These are phyloP conservation scores for Papilio machaon DNA, from an alignment of 1,140 invertebrate genomes.

Conservation along the genomic window DNA sequence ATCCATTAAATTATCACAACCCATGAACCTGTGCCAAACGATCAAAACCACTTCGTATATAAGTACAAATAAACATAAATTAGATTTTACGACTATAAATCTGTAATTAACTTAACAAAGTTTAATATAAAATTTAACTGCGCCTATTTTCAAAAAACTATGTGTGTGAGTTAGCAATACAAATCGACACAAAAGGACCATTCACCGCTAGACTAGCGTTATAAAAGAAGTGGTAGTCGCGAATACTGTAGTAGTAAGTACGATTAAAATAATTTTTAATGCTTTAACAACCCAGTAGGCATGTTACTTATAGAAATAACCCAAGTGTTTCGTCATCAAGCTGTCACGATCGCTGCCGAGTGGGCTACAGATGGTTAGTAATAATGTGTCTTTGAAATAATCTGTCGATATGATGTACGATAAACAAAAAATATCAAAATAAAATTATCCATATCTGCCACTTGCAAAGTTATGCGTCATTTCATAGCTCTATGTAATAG, in stretches of 20 bases:
- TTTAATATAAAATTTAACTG: neutral
- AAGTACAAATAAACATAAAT: slow-evolving; percentile 12
- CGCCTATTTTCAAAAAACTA: neutral
- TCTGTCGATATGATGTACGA: no score
- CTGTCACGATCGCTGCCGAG: neutral
- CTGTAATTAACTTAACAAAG: neutral
- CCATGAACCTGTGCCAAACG: neutral
- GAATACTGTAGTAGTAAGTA: neutral
- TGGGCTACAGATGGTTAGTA: neutral
- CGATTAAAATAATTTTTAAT: no score
- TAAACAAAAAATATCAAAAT: no score
- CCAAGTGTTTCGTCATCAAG: neutral
- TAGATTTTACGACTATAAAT: neutral
- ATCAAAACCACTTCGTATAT: neutral
- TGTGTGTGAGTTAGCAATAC: neutral
- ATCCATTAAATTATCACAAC: slow-evolving; percentile 2
- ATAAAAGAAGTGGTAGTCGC: neutral
- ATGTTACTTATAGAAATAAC: neutral
- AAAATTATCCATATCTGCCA: no score
- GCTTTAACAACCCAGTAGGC: neutral
- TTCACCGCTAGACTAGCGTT: neutral
- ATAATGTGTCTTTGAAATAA: no score
- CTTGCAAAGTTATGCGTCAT: no score
- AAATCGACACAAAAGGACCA: neutral
- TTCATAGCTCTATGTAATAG: no score